Base-by-base conservation (phyloP, 2,797 vertebrate genomes). In the Mycteria americana region DNA sequence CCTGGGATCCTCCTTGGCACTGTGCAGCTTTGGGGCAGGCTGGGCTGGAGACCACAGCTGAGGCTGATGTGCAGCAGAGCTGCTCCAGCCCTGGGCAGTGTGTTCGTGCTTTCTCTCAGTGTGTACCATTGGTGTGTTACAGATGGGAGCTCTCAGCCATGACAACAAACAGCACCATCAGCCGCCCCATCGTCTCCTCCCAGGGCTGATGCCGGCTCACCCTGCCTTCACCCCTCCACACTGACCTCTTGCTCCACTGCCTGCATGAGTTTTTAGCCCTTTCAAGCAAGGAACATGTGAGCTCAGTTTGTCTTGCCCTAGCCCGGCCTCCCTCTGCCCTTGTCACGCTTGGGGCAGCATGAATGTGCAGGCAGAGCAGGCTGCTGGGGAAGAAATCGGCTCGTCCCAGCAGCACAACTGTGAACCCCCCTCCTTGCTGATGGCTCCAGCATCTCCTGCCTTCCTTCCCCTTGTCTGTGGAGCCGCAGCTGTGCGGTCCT, bases 161-260 rank as follows among this genome's bases (percentile, higher is more conserved):
- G 99, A 99, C 99, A 31, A 99, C 99, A 48, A 99, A 99, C 98
- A 99, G 99, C 98, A 99, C 98, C 98, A 99, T 99, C 98, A 99
- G 99, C 97, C 98, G 99, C 35, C 99, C 99, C 88, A 99, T 99
- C 75, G 99, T 99, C 97, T 99, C 99, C 45, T 99, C 99, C 82
- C 99, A 99, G 23, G 99, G 99, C 96, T 99, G 98, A 94, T 13
- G 35, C 89, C 5, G 30, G 73, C 83, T 93, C 37, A 57, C 94
- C 91, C 85, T 79, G 75, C 88, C 94, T 96, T 91, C 25, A 10
- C 83, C 91, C 90, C 41, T 94, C 75, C 85, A 94, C 75, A n/a
- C 39, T 86, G 94, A 92, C 78, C 91, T 96, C 75, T 91, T 85
- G 67, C 94, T 96, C 94, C 82, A 95, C 85, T 91, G 81, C 85